Conservation (phyloP, 2,888 invertebrate species). For the Cryptocephalus primarius region DNA sequence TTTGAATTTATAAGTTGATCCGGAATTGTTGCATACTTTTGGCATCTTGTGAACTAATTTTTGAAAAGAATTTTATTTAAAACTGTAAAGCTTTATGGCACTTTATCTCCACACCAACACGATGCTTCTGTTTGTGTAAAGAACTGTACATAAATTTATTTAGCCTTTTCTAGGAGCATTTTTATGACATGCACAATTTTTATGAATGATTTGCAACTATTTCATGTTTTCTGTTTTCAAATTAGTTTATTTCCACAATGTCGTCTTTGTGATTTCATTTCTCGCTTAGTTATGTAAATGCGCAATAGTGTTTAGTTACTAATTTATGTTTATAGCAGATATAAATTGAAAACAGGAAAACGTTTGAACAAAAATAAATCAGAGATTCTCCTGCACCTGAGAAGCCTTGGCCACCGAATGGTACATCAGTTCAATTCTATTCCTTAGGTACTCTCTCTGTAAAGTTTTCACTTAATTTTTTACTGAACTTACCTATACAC, state of each 20-base stretch:
- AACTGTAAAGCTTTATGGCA: neutral
- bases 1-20: too few species aligned
- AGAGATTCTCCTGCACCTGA: constrained; percentile 25
- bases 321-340: neutral
- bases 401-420: constrained; percentile 35
- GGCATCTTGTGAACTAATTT: neutral
- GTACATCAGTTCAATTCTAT: constrained; percentile 13
- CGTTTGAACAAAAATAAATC: neutral
- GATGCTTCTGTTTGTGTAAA: too few species aligned
- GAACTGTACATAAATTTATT: neutral
- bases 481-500: too few species aligned
- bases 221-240: constrained; percentile 16
- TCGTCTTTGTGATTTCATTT: neutral
- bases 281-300: neutral
- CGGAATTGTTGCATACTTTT: too few species aligned
- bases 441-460: constrained; percentile 11
- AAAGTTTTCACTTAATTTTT: too few species aligned
- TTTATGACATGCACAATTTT: constrained; percentile 10
- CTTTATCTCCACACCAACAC: neutral
- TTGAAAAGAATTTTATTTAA: neutral
- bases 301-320: neutral
- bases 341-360: neutral
- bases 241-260: neutral
- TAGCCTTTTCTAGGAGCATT: neutral
- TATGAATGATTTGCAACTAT: constrained; percentile 10